phyloP scores from a whole-genome alignment of 2,797 vertebrate species.

The Notoglanidium macrostoma region DNA sequence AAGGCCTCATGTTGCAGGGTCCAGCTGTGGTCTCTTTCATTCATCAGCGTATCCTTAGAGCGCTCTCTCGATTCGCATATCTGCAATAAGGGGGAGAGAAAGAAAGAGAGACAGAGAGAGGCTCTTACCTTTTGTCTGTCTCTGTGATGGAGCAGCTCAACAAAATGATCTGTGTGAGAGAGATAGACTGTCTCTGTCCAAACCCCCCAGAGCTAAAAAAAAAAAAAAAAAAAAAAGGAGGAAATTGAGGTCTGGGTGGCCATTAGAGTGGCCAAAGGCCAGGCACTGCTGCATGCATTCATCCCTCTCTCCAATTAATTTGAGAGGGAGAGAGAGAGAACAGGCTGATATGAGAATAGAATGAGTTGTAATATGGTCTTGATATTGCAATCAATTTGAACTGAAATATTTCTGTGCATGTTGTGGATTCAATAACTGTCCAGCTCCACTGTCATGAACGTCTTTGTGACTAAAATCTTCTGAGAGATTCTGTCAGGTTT shows the following conservation, averaged over 20 bases:
- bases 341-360: not conserved
- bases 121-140: conserved; percentile 56
- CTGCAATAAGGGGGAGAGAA: conserved; percentile 7
- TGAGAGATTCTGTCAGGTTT: not conserved
- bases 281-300: conserved; percentile 76
- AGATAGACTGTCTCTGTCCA: conserved; percentile 65
- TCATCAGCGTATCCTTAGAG: conserved; percentile 39
- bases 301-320: conserved; percentile 67
- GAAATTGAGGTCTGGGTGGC: conserved; percentile 65
- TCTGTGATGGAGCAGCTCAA: conserved; percentile 58
- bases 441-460: not conserved
- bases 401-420: not conserved
- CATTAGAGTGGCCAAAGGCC: conserved; percentile 81
- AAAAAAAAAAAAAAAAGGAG: conserved; percentile 58
- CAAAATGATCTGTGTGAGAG: conserved; percentile 46
- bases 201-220: conserved; percentile 62
- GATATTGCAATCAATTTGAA: not conserved
- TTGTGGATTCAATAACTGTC: not conserved
- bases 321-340: not conserved
- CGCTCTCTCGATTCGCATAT: conserved; percentile 18
- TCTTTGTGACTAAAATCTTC: not conserved
- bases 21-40: conserved; percentile 53
- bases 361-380: not conserved
- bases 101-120: not conserved
- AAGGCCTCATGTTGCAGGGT: conserved; percentile 46